Evolutionary conservation across 2,888 invertebrate species (phyloP), one percentile per base, ranked within the genome.

Genomic region (Drosophila histrio): DNA sequence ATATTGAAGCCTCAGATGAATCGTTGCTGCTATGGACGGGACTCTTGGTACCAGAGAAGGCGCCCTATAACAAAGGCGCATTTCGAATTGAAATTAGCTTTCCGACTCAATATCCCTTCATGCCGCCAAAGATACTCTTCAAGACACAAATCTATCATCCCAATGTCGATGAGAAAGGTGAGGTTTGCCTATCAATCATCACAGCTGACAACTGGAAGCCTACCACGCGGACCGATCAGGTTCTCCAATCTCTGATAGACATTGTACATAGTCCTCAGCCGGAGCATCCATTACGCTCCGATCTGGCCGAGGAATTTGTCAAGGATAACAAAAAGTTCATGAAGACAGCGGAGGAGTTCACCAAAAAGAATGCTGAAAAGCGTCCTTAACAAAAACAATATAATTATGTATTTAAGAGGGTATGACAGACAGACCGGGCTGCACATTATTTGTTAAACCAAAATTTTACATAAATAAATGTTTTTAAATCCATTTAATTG

Each of bases 121-220:
- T 99, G 92, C 99, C 99, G 60, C 99, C 99, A 65, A 98, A 98
- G 93, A 97, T 99, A 91, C 96, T 96, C 90, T 99, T 99, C 92
- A 97, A 97, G 93, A 99, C 99, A 69, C 99, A 98, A 94, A 99
- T 99, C 90, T 99, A 99, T 92, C 99, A 99, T 93, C 99, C 99
- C 49, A 99, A 99, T 91, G 96, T 99, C 90, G 99, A 99, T 93
- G 99, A 99, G 92, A 99, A 99, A 90, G 99, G 99, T 1, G 98
- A 99, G 92, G 96, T 99, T 13, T 99, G 99, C 92, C 93, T 99
- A 90, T 98, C 99, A 5, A 99, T 99, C 78, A 98, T 99, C 88
- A 97, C 96, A 91, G 96, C 98, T 38, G 99, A 99, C 92, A 98
- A 99, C 92, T 99, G 99, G 99, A 99, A 99, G 93, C 99, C 99